Percentiles rank a stretch among this genome's conserved stretches.
Evolutionary conservation across 2,888 invertebrate species (phyloP).

Genomic region (Palloptera scutellata): DNA sequence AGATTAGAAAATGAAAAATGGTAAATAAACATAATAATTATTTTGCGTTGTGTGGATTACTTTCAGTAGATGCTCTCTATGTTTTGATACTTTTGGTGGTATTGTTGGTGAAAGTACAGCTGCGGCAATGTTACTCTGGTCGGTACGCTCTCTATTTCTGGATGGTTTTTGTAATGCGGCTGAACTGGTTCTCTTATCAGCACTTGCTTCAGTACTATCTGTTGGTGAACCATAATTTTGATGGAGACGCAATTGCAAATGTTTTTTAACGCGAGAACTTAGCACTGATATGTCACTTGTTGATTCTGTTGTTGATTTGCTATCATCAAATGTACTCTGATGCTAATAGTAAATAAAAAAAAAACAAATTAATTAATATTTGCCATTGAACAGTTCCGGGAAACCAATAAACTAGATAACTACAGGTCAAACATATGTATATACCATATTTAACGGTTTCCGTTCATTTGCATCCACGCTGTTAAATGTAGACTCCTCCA

Average conservation of each 20-base stretch:
- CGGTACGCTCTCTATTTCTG: no score
- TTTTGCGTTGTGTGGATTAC: no score
- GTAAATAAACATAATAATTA: no score
- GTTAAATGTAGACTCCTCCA: neutral
- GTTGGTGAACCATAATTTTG: neutral
- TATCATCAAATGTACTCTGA: neutral
- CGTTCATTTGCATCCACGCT: neutral
- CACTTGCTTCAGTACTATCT: neutral
- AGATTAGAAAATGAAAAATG: no score
- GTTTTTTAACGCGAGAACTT: slow-evolving; percentile 7
- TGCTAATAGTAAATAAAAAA: neutral
- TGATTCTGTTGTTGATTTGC: neutral
- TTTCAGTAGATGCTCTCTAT: no score
- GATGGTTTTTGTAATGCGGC: no score
- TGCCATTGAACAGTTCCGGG: no score
- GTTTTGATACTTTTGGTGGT: no score
- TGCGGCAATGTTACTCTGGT: no score
- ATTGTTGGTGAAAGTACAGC: no score
- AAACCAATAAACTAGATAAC: no score
- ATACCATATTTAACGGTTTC: neutral
- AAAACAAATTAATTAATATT: no score
- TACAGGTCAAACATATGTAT: neutral
- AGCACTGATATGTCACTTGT: neutral
- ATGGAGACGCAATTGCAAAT: slow-evolving; percentile 13
- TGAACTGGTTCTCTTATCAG: slow-evolving; percentile 1